Evolutionary conservation across 1,140 invertebrate genomes (phyloP).

Genomic region (Meloidogyne chitwoodi): DNA sequence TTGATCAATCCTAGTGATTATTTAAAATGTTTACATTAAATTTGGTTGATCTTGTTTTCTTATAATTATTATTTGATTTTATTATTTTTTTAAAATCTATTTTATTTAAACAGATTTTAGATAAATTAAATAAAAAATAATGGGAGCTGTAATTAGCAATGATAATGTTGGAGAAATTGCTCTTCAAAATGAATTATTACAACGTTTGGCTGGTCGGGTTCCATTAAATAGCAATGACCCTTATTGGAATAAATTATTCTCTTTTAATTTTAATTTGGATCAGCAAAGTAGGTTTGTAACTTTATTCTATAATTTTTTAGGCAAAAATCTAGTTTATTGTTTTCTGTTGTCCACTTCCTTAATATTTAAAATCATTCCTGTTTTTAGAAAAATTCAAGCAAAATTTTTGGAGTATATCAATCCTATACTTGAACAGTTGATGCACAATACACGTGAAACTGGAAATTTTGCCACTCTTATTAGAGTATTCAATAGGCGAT

Average conservation of each 20-base stretch:
- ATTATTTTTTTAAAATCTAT: no score
- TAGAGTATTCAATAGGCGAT: slow-evolving; percentile 74
- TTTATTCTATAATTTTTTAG: background rate
- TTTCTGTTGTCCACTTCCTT: background rate
- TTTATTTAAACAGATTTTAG: background rate
- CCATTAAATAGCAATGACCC: slow-evolving; percentile 79
- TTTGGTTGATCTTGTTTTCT: background rate
- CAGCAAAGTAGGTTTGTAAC: slow-evolving; percentile 40
- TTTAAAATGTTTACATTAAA: background rate
- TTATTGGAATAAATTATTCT: slow-evolving; percentile 86
- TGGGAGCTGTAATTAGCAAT: slow-evolving; percentile 80
- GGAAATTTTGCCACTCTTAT: slow-evolving; percentile 82
- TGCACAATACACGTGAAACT: slow-evolving; percentile 75
- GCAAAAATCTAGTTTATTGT: background rate
- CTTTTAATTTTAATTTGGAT: slow-evolving; percentile 74
- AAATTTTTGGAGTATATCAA: slow-evolving; percentile 75
- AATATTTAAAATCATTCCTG: background rate
- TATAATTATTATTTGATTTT: no score
- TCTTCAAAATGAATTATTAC: slow-evolving; percentile 73
- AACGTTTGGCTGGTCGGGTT: slow-evolving; percentile 73
- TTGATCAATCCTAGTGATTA: no score
- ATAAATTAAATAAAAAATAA: slow-evolving; percentile 60
- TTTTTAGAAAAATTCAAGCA: slow-evolving; percentile 72
- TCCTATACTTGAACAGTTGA: slow-evolving; percentile 70
- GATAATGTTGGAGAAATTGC: slow-evolving; percentile 71